phyloP scores from a whole-genome alignment of 2,888 invertebrate species.

The Morpho achilles region DNA sequence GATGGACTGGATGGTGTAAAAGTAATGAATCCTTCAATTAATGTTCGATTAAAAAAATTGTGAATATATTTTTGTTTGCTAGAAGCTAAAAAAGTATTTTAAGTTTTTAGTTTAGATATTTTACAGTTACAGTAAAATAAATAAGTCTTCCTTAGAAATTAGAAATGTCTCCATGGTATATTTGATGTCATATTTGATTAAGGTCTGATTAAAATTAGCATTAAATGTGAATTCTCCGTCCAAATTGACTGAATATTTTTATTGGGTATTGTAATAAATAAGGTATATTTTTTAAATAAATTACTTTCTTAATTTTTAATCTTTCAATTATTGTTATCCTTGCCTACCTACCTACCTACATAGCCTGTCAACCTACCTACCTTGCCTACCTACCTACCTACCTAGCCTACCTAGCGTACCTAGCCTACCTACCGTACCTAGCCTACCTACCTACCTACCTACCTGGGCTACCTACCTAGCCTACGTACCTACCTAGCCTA shows the following conservation, averaged over 20 bases:
- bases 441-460: too few species aligned
- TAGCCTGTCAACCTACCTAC: too few species aligned
- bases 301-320: not conserved
- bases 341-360: too few species aligned
- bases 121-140: conserved; percentile 12
- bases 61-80: not conserved
- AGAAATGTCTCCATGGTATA: conserved; percentile 12
- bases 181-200: conserved; percentile 10
- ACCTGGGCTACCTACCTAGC: too few species aligned
- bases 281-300: conserved; percentile 4
- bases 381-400: too few species aligned
- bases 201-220: conserved; percentile 18
- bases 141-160: conserved; percentile 40
- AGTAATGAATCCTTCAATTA: too few species aligned
- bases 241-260: conserved; percentile 55
- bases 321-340: too few species aligned
- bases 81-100: conserved; percentile 2
- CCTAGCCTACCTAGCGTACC: too few species aligned
- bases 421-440: too few species aligned
- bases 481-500: too few species aligned
- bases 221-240: conserved; percentile 47
- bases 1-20: too few species aligned
- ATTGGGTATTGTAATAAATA: conserved; percentile 39
- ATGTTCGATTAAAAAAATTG: too few species aligned
- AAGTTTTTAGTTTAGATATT: not conserved